Base-by-base conservation (phyloP, 2,797 vertebrate genomes). In the Epinephelus awoara region DNA sequence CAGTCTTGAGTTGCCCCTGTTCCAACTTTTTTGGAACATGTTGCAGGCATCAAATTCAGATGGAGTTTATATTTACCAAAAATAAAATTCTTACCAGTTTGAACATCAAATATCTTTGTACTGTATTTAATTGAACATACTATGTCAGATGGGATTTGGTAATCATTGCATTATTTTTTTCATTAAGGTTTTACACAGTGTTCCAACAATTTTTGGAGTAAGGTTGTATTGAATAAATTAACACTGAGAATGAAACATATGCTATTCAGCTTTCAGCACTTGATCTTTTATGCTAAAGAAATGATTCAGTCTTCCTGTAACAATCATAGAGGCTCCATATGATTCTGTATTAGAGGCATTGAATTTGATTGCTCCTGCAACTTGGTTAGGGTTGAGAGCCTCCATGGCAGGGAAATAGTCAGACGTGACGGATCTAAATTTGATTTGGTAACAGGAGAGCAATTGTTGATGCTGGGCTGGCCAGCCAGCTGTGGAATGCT, bases 401-500 rank as follows among this genome's bases (percentile, higher is more conserved):
- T 23, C 14, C 17, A 15, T 18, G 66, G 64, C 7, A n/a, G 52
- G 27, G 65, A 25, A 21, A 29, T 46, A 56, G 80, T 83, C 58
- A 46, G n/a, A 74, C 77, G 65, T 44, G 63, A 77, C 55, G 17
- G 21, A 9, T 70, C 61, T 68, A 67, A 68, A 83, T 75, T 81
- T 40, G 56, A 84, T 88, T 89, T 64, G 23, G 63, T 67, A 73
- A 85, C 75, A 86, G 86, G 70, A 72, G 54, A 38, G 50, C n/a
- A 8, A 57, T 84, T 87, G 84, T 80, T 73, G 56, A 66, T 54
- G 67, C 51, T 56, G 52, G 17, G 18, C 25, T 57, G 56, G 47
- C 44, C 34, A 47, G 73, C 34, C 63, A 42, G 75, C 67, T 70
- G 65, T 55, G 56, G 67, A 67, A 74, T 79, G 58, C 44, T 61